These are phyloP conservation scores for Metallyticus violacea DNA, from an alignment of 2,888 invertebrate genomes.

Conservation along the genomic window DNA sequence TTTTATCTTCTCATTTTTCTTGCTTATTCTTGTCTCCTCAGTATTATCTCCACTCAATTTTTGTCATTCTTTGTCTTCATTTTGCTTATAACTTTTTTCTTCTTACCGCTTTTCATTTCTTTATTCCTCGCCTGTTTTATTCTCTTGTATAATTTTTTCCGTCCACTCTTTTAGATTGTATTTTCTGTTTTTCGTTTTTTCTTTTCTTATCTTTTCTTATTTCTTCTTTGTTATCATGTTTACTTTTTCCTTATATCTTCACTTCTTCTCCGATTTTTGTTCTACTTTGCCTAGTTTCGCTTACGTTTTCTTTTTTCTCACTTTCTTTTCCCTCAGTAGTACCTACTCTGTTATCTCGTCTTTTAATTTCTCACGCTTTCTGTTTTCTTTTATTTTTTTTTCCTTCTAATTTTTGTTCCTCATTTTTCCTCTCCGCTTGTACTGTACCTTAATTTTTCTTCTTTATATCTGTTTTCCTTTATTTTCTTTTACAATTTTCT, in stretches of 20 bases:
- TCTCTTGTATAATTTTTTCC: background rate
- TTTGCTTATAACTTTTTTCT: background rate
- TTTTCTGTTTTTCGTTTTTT: too few species aligned
- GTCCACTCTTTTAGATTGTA: background rate
- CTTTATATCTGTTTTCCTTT: background rate
- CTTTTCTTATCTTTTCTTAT: background rate
- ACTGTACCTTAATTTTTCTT: background rate
- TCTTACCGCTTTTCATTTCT: background rate
- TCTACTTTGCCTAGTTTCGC: background rate
- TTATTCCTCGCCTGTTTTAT: background rate
- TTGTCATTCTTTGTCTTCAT: background rate
- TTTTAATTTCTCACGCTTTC: background rate
- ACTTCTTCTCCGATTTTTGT: background rate
- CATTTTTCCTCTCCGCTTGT: too few species aligned
- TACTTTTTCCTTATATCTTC: background rate
- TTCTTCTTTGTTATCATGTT: background rate
- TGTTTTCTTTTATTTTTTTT: background rate
- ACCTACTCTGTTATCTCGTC: background rate
- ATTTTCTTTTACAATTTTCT: background rate
- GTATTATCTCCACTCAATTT: background rate
- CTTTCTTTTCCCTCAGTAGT: too few species aligned
- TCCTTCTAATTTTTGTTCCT: background rate
- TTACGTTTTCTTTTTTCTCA: background rate
- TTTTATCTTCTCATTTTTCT: background rate
- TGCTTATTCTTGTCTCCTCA: background rate